These are phyloP conservation scores for Drosophila kanapiae DNA, from an alignment of 1,140 invertebrate species.

Conservation along the genomic window DNA sequence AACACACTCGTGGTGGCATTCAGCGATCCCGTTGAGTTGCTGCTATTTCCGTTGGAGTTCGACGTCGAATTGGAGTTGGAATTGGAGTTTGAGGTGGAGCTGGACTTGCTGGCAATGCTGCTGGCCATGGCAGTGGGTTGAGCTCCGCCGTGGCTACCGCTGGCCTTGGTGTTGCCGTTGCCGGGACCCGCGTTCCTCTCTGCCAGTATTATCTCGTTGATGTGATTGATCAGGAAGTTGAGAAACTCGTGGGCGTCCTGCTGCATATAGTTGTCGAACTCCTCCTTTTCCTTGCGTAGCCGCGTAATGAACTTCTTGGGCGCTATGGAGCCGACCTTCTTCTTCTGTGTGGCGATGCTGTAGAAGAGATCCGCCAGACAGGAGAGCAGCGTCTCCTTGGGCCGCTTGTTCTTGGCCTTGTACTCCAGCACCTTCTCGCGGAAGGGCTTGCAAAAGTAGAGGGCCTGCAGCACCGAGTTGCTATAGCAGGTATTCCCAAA, in stretches of 20 bases:
- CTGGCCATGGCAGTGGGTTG: slow-evolving; percentile 28
- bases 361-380: slow-evolving; percentile 99
- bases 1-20: slow-evolving; percentile 69
- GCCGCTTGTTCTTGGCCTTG: slow-evolving; percentile 98
- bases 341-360: slow-evolving; percentile 99
- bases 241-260: slow-evolving; percentile 99
- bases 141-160: slow-evolving; percentile 11
- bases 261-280: slow-evolving; percentile 99
- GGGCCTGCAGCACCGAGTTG: slow-evolving; percentile 99
- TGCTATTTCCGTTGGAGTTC: slow-evolving; percentile 86
- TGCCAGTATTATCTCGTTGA: slow-evolving; percentile 96
- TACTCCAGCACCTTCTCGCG: slow-evolving; percentile 99
- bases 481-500: slow-evolving; percentile 99
- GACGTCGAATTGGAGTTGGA: slow-evolving; percentile 78
- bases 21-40: slow-evolving; percentile 79
- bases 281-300: slow-evolving; percentile 99
- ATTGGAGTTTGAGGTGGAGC: slow-evolving; percentile 75
- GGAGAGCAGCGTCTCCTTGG: slow-evolving; percentile 98
- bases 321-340: slow-evolving; percentile 99
- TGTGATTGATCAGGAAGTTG: slow-evolving; percentile 99
- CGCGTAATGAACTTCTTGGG: slow-evolving; percentile 99
- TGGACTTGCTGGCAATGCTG: slow-evolving; percentile 70
- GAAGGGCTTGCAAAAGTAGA: slow-evolving; percentile 99
- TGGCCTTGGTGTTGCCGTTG: slow-evolving; percentile 21
- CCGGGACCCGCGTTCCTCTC: slow-evolving; percentile 90